Percentiles rank a stretch among this genome's conserved stretches.
Conservation (phyloP, 2,797 vertebrate genomes). For the Ciconia nigra region DNA sequence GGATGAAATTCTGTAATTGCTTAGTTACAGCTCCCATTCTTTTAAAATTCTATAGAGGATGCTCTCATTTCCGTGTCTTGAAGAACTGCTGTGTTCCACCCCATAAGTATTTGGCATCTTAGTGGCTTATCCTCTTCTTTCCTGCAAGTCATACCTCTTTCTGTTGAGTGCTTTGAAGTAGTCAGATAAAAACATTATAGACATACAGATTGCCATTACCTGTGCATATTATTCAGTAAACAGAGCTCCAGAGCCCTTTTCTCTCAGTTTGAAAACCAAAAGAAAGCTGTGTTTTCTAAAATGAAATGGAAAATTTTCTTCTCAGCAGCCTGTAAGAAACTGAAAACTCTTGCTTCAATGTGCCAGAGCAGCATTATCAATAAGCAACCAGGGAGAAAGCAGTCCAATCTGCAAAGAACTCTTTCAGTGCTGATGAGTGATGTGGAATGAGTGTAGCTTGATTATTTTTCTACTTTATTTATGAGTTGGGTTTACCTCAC, state of each 20-base stretch:
- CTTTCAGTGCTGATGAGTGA: not conserved
- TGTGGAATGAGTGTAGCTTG: not conserved
- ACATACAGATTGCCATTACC: not conserved
- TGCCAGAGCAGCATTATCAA: not conserved
- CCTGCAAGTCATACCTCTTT: not conserved
- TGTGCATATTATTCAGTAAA: not conserved
- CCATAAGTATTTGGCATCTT: not conserved
- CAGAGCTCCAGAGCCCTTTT: not conserved
- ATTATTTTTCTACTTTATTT: slow-evolving; percentile 22
- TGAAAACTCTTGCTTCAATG: not conserved
- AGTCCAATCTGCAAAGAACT: not conserved
- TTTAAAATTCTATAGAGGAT: not conserved
- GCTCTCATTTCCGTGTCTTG: not conserved
- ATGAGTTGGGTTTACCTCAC: not conserved
- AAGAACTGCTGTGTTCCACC: not conserved
- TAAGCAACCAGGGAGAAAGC: not conserved
- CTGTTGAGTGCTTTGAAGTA: not conserved
- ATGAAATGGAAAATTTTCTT: not conserved
- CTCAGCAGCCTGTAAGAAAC: not conserved
- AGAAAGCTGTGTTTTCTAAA: not conserved
- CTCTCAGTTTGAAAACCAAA: not conserved
- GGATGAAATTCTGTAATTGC: not conserved
- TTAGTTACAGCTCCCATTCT: not conserved
- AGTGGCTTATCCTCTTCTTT: not conserved
- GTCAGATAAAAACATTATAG: not conserved